Base-by-base conservation (phyloP, 2,113 vertebrate species). In the Coreoperca whiteheadi region DNA sequence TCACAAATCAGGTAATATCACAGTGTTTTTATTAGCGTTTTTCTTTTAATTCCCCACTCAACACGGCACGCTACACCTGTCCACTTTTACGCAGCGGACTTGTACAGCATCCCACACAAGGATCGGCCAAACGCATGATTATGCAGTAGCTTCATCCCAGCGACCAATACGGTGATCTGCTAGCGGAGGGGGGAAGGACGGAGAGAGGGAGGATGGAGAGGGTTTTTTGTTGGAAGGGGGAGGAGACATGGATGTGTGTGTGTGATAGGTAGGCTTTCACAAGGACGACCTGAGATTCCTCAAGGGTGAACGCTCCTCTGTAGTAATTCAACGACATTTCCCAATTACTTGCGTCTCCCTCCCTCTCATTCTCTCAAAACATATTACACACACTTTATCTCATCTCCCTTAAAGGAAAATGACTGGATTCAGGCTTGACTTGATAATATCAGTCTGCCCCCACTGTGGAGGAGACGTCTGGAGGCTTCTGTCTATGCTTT, bases 261-360 rank as follows among this genome's bases (percentile, higher is more conserved):
- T 41, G 75, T 28, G 70, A 89, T 80, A 83, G 77, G 79, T 72
- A 86, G 85, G 84, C 85, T 85, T 76, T 84, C 85, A 92, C 92
- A 95, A 95, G 92, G 94, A 94, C 94, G 89, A 94, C 92, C 91
- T 91, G 90, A 92, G 85, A 94, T 91, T 93, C 90, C 86, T 94
- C 93, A 95, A 94, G 93, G 94, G 90, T 93, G 92, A 94, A 92
- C 83, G 77, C 73, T 78, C 70, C 69, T 79, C 53, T 84, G 71
- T 89, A 76, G 87, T 91, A 79, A 91, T 92, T 87, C 91, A 84
- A 77, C 50, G 8, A 41, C 8, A 41, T 41, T 91, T 89, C 69
- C 85, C 77, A 91, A 87, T 83, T 59, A 77, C 73, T 50, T 51
- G 77, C 20, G 3, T 56, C 50, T 48, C 32, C 51, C 18, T 39